Evolutionary conservation across 2,113 vertebrate genomes (phyloP).

Genomic region (Passer domesticus): DNA sequence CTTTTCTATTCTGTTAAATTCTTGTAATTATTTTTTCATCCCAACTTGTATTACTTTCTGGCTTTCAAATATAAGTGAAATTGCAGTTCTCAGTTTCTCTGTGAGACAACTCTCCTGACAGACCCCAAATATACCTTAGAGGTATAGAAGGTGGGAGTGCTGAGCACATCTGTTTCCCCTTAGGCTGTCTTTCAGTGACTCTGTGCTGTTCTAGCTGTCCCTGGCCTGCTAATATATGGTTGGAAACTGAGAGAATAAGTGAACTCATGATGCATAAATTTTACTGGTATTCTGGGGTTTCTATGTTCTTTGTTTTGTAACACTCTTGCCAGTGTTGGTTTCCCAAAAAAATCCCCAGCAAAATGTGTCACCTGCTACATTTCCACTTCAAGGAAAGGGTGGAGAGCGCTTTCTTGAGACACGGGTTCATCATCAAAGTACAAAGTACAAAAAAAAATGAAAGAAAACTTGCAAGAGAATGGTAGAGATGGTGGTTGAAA

Average conservation of each 20-base stretch:
- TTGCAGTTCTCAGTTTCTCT: background rate
- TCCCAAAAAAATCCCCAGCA: background rate
- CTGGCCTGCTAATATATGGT: background rate
- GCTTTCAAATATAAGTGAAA: background rate
- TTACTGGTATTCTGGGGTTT: background rate
- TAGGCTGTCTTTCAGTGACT: background rate
- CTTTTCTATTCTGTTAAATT: background rate
- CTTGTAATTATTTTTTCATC: background rate
- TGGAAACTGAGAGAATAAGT: background rate
- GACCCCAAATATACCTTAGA: background rate
- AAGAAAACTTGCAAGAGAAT: background rate
- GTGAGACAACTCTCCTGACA: background rate
- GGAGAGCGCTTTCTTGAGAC: background rate
- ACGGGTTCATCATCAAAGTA: background rate
- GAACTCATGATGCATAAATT: background rate
- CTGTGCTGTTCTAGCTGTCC: background rate
- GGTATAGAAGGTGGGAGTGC: background rate
- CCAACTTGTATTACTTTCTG: background rate
- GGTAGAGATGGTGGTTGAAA: background rate
- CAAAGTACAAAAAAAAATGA: background rate
- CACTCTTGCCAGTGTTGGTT: background rate
- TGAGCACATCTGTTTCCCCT: background rate
- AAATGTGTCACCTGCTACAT: background rate
- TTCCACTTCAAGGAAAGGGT: slow-evolving; percentile 2
- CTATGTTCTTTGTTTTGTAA: background rate